A percentile compares a stretch with the other conserved stretches of the same genome.
Evolutionary conservation across 1,140 invertebrate species (phyloP).

Genomic region (Wiebesia pumilae): DNA sequence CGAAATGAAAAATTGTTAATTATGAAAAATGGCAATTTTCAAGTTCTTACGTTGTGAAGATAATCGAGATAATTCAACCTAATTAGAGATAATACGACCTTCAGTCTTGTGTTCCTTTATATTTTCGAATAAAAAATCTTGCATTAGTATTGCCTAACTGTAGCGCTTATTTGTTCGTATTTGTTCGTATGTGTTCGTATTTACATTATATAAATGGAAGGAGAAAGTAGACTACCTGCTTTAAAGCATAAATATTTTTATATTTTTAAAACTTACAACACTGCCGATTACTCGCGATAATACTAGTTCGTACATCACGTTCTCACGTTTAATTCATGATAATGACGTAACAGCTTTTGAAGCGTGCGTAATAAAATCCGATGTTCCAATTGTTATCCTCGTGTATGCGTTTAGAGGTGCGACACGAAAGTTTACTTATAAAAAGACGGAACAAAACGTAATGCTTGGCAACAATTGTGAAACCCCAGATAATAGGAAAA

Average conservation of each 20-base stretch:
- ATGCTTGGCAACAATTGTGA: constrained; percentile 52
- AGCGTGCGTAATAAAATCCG: constrained; percentile 10
- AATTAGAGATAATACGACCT: too few species aligned
- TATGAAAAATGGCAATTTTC: too few species aligned
- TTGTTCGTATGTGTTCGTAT: too few species aligned
- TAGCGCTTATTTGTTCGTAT: not conserved
- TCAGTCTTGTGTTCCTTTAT: too few species aligned
- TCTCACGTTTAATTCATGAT: not conserved
- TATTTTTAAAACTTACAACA: not conserved
- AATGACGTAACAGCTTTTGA: not conserved
- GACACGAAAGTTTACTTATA: constrained; percentile 29
- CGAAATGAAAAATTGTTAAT: too few species aligned
- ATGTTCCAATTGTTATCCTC: constrained; percentile 21
- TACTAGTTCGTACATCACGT: not conserved
- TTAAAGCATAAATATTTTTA: not conserved
- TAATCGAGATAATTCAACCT: too few species aligned
- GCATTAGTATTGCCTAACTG: not conserved
- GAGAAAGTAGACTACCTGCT: not conserved
- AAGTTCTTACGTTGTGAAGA: too few species aligned
- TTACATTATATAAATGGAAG: too few species aligned
- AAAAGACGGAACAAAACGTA: constrained; percentile 33
- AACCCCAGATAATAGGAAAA: constrained; percentile 51
- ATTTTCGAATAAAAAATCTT: too few species aligned
- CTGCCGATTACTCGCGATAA: not conserved
- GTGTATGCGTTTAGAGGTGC: not conserved